A percentile compares a stretch with the other conserved stretches of the same genome.
Conservation (phyloP, 2,888 invertebrate genomes). For the Lycophotia porphyrea region DNA sequence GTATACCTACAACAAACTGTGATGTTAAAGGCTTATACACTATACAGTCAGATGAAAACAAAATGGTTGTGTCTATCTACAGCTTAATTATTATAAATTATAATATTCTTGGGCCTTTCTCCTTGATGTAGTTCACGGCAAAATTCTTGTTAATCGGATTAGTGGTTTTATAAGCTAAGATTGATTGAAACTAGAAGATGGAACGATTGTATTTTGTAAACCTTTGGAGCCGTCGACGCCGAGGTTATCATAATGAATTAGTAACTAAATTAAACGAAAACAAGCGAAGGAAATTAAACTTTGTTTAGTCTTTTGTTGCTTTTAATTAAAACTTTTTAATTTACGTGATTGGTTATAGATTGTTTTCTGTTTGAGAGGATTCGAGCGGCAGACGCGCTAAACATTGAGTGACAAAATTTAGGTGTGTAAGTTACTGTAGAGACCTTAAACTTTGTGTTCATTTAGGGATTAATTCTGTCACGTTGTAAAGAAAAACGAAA, state of each 20-base stretch:
- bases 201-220: conserved; percentile 46
- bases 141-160: conserved; percentile 44
- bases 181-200: conserved; percentile 52
- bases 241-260: conserved; percentile 56
- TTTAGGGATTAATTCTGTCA: not conserved
- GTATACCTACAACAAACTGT: too few relatives aligned
- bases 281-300: conserved; percentile 40
- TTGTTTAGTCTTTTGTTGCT: conserved; percentile 43
- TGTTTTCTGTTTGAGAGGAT: conserved; percentile 21
- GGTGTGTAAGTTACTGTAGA: not conserved
- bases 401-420: not conserved
- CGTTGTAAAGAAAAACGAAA: not conserved
- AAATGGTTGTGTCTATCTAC: not conserved
- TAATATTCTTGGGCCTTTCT: conserved; percentile 32
- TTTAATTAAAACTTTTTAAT: conserved; percentile 41
- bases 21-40: not conserved
- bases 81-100: conserved; percentile 30
- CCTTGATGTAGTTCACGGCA: conserved; percentile 26
- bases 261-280: conserved; percentile 55
- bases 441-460: not conserved
- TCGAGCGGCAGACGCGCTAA: not conserved
- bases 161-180: conserved; percentile 46
- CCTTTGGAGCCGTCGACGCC: conserved; percentile 19
- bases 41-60: not conserved
- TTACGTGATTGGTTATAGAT: conserved; percentile 36